Base-by-base conservation (phyloP, 2,113 vertebrate species). In the Acanthisitta chloris region DNA sequence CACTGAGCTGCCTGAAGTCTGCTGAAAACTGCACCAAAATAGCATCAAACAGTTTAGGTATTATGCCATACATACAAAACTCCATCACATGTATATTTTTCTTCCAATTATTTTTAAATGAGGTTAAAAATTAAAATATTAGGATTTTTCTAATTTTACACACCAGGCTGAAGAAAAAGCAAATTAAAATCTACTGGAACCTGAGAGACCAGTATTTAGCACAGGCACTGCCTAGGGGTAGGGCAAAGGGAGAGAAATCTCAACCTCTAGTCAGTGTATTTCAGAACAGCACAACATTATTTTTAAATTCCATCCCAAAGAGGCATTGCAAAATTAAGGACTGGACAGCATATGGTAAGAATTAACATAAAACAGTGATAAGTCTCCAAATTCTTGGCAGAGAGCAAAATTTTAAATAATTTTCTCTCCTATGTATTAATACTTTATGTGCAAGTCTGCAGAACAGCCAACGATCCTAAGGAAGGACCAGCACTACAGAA, bases 301-400 rank as follows among this genome's bases (percentile, higher is more conserved):
- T 91, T 92, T 62, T 48, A 48, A 52, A 93, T 65, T 83, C 24
- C 46, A 48, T 54, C 38, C 51, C 71, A 64, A 77, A 58, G 59
- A 89, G 51, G 83, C 6, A 4, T 64, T 81, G 42, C 20, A 69
- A 48, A 90, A 78, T 71, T 52, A 92, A 73, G 34, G 13, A 59
- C 38, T 78, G 64, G 29, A 83, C 28, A 83, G n/a, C 67, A 83
- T 67, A 84, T 67, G 92, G 88, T 71, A 93, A 78, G 43, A 92
- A 88, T 96, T 93, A 93, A 82, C 69, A 95, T 88, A 64, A 93
- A 94, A 46, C 23, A 90, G 31, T 26, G 38, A 71, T 71, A 94
- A 55, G 34, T 40, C 81, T 81, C 46, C n/a, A 81, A 55, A 71
- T 86, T 74, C 82, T 67, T 90, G 64, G 34, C 74, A 54, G 23